Base-by-base conservation (phyloP, 92 coral and sea anemone genomes). In the Epizoanthus scotinus region DNA sequence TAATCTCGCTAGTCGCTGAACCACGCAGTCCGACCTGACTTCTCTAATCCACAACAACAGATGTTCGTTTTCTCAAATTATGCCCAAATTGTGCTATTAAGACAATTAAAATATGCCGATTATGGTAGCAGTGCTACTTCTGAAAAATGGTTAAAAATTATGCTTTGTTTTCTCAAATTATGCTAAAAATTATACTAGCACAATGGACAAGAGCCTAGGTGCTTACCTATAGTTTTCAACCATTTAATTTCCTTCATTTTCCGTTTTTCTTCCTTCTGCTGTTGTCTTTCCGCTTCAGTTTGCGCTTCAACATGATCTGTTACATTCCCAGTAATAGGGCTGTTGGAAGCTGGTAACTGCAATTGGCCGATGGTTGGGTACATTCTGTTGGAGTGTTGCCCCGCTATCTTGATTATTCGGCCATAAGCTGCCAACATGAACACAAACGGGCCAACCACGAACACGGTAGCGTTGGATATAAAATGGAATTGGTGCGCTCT, bases 211-310 rank as follows among this genome's bases (percentile, higher is more conserved):
- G n/a, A n/a, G n/a, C n/a, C n/a, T n/a, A n/a, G n/a, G 8, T 44
- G 10, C 86, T 69, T 65, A 88, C 91, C 91, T 17, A 88, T 67
- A 49, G 91, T 88, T 68, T 84, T 88, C 9, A 85, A 88, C 88
- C 91, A 84, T 77, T 85, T 88, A 74, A 84, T 62, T 54, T 84
- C 91, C 67, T 24, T 59, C 56, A 63, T 78, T 21, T 10, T 34
- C 17, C 42, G 59, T 53, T 58, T 88, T 24, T 21, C 15, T 27
- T 69, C 77, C 47, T 57, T 15, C 3, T 28, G 66, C n/a, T 55
- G 28, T 52, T 73, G 24, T n/a, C 26, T 28, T 2, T 1, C n/a
- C 5, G 21, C 20, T 28, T 53, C 14, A 10, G 12, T 44, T 44
- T 7, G 60, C 6, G 1, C 47, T 31, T 31, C 54, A 21, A 2